Evolutionary conservation across 2,113 vertebrate genomes (phyloP).

Genomic region (Epinephelus moara): DNA sequence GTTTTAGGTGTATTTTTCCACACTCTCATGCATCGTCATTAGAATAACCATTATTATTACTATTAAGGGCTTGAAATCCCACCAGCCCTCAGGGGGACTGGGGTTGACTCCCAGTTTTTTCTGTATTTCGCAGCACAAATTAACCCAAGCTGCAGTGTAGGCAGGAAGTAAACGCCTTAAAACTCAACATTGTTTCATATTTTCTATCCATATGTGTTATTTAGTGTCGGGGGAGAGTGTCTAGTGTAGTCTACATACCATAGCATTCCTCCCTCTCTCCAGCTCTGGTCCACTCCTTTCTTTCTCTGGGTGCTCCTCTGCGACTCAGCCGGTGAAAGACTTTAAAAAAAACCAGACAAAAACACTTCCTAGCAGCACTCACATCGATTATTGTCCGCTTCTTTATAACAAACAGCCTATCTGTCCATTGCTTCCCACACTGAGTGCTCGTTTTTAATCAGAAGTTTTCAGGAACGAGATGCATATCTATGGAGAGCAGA

Average conservation of each 20-base stretch:
- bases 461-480: slow-evolving; percentile 79
- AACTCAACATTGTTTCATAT: slow-evolving; percentile 3
- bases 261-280: slow-evolving; percentile 75
- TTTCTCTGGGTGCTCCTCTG: slow-evolving; percentile 55
- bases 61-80: slow-evolving; percentile 39
- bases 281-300: slow-evolving; percentile 71
- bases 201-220: background rate
- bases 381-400: slow-evolving; percentile 60
- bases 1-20: background rate
- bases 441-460: slow-evolving; percentile 55
- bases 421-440: slow-evolving; percentile 51
- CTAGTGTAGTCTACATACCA: slow-evolving; percentile 79
- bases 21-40: background rate
- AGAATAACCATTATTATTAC: slow-evolving; percentile 48
- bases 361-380: slow-evolving; percentile 70
- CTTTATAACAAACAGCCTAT: slow-evolving; percentile 32
- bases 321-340: slow-evolving; percentile 73
- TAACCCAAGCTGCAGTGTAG: slow-evolving; percentile 18
- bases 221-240: background rate
- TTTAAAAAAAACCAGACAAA: slow-evolving; percentile 54
- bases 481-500: slow-evolving; percentile 30
- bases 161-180: slow-evolving; percentile 35
- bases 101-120: slow-evolving; percentile 72
- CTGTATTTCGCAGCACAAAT: slow-evolving; percentile 50
- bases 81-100: slow-evolving; percentile 43